These are phyloP conservation scores for Apeira syringaria DNA, from an alignment of 2,888 invertebrate genomes.

Conservation along the genomic window DNA sequence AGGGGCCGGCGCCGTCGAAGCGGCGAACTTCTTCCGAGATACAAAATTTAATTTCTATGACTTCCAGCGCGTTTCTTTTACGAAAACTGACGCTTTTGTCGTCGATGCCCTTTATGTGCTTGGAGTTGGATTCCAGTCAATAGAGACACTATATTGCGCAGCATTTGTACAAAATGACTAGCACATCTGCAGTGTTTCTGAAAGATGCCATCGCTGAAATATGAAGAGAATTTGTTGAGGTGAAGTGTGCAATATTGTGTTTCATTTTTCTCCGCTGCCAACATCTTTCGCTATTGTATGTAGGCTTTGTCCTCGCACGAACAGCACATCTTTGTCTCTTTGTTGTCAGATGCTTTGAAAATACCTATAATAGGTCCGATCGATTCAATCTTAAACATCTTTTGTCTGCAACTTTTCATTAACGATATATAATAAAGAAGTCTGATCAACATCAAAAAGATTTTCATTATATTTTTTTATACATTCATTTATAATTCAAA, in stretches of 20 bases:
- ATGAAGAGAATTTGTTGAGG: slow-evolving; percentile 58
- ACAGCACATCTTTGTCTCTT: slow-evolving; percentile 25
- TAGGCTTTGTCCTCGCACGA: slow-evolving; percentile 34
- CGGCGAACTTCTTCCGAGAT: slow-evolving; percentile 59
- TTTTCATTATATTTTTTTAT: slow-evolving; percentile 18
- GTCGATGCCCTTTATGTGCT: slow-evolving; percentile 64
- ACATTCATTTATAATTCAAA: slow-evolving; percentile 31
- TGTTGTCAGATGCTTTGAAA: slow-evolving; percentile 20
- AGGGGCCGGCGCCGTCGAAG: slow-evolving; percentile 48
- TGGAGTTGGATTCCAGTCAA: slow-evolving; percentile 61
- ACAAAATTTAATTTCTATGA: slow-evolving; percentile 73
- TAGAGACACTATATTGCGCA: slow-evolving; percentile 63
- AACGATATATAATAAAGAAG: slow-evolving; percentile 4
- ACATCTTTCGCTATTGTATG: slow-evolving; percentile 30
- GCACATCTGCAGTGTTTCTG: slow-evolving; percentile 58
- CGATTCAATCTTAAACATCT: slow-evolving; percentile 10
- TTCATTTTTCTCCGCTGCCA: slow-evolving; percentile 39
- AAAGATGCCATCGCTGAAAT: slow-evolving; percentile 40
- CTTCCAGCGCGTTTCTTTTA: slow-evolving; percentile 59
- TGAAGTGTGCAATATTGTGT: slow-evolving; percentile 55
- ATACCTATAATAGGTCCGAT: slow-evolving; percentile 14
- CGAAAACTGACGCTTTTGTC: slow-evolving; percentile 56
- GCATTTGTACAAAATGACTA: slow-evolving; percentile 65
- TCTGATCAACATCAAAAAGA: slow-evolving; percentile 3
- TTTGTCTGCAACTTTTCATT: neutral